Base-by-base conservation (phyloP, 2,888 invertebrate genomes). In the Anodontia alba region DNA sequence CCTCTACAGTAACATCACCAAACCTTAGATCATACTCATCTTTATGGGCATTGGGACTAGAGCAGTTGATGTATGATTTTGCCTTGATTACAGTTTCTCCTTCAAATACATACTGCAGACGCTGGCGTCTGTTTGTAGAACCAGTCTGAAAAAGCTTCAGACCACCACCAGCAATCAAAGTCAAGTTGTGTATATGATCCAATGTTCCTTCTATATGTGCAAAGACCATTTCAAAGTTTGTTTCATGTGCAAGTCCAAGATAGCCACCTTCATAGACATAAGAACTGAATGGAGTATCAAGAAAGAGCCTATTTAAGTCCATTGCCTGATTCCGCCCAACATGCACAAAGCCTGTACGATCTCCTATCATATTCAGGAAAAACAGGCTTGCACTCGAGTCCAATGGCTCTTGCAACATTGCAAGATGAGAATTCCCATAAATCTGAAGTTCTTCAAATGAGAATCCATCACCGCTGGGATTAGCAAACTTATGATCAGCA, bases 331-430 rank as follows among this genome's bases (percentile, higher is more conserved):
- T 67, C 10, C 90, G 91, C 8, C 91, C 91, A 54, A 92, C 80
- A 57, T 92, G 91, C 20, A 92, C 73, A 38, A 76, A 86, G 1
- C 91, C 91, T 23, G 88, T 86, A 31, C 91, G 76, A 73, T 92
- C 91, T 26, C 91, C 91, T 57, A 92, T 92, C 91, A 92, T 92
- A 72, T 91, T 87, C 10, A 29, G 54, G 79, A 91, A 91, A 78
- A 87, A 84, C 2, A 91, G 51, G 54, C 83, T 84, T 54, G 88
- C 85, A 0, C 87, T 89, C 8, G 78, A 78, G 26, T 72, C 54
- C 12, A 86, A 84, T 17, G 89, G 87, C 33, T 89, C 79, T 15
- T 90, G 89, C 23, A 89, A 70, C n/a, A 91, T 70, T 17, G 91
- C 91, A 23, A 92, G 76, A 78, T 92, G 91, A 5, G 91, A 89